Base-by-base conservation (phyloP, 1,140 invertebrate genomes). In the Drosophila mojavensis region DNA sequence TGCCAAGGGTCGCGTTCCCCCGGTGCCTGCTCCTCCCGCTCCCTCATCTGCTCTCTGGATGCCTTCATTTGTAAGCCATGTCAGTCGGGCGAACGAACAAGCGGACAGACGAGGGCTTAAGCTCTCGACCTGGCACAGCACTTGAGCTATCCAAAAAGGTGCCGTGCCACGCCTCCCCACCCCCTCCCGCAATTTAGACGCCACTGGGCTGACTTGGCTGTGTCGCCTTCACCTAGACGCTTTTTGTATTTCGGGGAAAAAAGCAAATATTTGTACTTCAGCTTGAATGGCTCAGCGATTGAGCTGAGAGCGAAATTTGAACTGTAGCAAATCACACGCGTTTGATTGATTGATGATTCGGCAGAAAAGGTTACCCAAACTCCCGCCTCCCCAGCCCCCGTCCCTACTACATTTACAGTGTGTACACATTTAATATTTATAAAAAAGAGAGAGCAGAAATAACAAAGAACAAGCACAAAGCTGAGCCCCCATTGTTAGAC, bases 331-430 rank as follows among this genome's bases (percentile, higher is more conserved):
- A 86, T 86, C 83, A 82, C 83, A 86, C 68, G 83, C 79, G 83
- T 89, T 88, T 88, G 83, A 88, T 88, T 88, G 83, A 88, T 88
- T 88, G 83, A 88, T 88, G 84, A 88, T 83, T 88, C 82, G 83
- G 60, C 83, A 88, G 54, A 71, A 71, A 68, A 86, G 73, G 78
- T 68, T 67, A 41, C 45, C 54, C 51, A 36, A 24, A 24, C 28
- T 54, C 4, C 36, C 17, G 24, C 36, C n/a, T 7, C 11, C 28
- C 9, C 17, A 15, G 2, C 6, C 28, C 43, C 11, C 2, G 20
- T 1, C 20, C 20, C 20, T 24, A 24, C 6, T 13, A 1, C 20
- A 2, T 43, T 28, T 56, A 28, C 45, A 45, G 2, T 55, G 64
- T 61, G 47, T 60, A 55, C 65, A 63, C 66, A 73, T 73, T 79